These are phyloP conservation scores for Diarsia rubi DNA, from an alignment of 2,888 invertebrate species.

Conservation along the genomic window DNA sequence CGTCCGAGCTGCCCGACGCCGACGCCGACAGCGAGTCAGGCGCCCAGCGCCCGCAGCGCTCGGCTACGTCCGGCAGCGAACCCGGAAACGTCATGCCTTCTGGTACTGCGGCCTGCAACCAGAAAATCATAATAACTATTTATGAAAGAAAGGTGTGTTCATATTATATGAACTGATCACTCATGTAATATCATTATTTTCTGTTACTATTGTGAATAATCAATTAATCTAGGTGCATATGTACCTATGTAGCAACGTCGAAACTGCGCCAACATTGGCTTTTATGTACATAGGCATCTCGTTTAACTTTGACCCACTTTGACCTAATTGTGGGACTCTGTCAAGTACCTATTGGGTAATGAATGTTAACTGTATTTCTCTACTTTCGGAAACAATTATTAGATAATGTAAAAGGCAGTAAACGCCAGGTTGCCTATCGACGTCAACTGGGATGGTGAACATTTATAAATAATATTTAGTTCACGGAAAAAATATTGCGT, in stretches of 20 bases:
- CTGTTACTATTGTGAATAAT: conserved; percentile 10
- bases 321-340: conserved; percentile 37
- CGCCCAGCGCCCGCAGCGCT: conserved; percentile 89
- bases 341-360: conserved; percentile 20
- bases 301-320: conserved; percentile 41
- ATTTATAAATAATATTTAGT: no score
- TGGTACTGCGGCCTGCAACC: conserved; percentile 87
- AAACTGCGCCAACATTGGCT: conserved; percentile 40
- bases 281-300: conserved; percentile 38
- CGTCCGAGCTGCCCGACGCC: conserved; percentile 88
- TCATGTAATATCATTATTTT: not conserved
- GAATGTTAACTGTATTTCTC: conserved; percentile 1
- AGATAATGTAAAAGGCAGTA: not conserved
- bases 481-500: not conserved
- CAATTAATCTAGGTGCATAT: not conserved
- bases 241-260: conserved; percentile 1
- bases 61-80: conserved; percentile 89
- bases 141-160: not conserved
- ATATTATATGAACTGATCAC: not conserved
- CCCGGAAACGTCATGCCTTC: conserved; percentile 89
- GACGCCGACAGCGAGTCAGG: conserved; percentile 88
- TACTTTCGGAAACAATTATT: not conserved
- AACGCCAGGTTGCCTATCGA: not conserved
- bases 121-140: conserved; percentile 38
- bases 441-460: not conserved